Base-by-base conservation (phyloP, 2,797 vertebrate genomes). In the Gastrophryne carolinensis region DNA sequence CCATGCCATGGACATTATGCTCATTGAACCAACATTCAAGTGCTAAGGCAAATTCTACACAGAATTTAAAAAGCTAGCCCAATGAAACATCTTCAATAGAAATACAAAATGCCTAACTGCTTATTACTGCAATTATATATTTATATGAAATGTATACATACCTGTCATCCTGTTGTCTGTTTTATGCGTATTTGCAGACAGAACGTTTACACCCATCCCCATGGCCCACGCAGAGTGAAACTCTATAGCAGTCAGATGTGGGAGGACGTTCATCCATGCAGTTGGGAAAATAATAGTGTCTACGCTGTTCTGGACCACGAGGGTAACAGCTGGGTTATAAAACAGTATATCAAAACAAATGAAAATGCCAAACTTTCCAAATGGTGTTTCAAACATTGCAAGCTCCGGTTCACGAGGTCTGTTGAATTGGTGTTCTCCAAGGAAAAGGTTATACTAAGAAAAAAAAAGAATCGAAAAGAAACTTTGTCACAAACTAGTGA, bases 271-370 rank as follows among this genome's bases (percentile, higher is more conserved):
- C 79, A 86, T 85, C 87, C 90, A 90, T 0, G 87, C 87, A 0
- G 80, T 83, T 0, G 86, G 85, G 57, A 80, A 87, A 0, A 90
- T 30, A 15, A 90, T 23, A 0, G 82, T 88, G 74, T 90, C 90
- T 32, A 90, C 85, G 2, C 85, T 72, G 65, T 81, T 34, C 24
- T 87, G 5, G 0, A 47, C 80, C 37, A 89, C 86, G 17, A 89
- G 56, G 2, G 79, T 50, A 6, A 86, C 64, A 0, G 87, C 86
- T 0, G 85, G 87, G 0, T 87, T 63, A 0, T 27, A 34, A 79
- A 87, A 90, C n/a, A 90, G 87, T 63, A 90, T 81, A 74, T 91
- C 89, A 0, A 89, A 92, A 72, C 87, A 91, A 10, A 87, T 90
- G 65, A 90, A 87, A 76, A 89, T 65, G 52, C 87, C 89, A 79